Conservation (phyloP, 2,113 vertebrate species). For the Lucifuga dentata region DNA sequence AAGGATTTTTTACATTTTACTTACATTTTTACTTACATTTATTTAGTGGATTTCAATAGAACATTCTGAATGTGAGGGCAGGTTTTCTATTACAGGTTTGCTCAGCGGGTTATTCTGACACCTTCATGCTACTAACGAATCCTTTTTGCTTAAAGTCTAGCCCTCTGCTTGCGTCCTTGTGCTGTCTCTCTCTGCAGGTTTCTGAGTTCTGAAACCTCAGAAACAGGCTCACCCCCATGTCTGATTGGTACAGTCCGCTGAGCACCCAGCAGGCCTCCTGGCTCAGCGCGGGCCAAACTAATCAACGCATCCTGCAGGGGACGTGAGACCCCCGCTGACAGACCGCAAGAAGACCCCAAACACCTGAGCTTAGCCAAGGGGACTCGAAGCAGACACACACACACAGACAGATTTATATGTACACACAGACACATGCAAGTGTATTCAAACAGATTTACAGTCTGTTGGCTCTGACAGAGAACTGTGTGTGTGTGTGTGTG, state of each 20-base stretch:
- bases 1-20: no score
- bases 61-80: no score
- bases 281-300: conserved; percentile 73
- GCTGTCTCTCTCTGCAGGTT: conserved; percentile 32
- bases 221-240: conserved; percentile 33
- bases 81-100: no score
- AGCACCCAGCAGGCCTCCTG: conserved; percentile 51
- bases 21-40: no score
- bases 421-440: conserved; percentile 10
- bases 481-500: conserved; percentile 3
- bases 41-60: no score
- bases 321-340: conserved; percentile 49
- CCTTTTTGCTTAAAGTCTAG: background rate
- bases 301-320: conserved; percentile 79
- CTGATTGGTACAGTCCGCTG: conserved; percentile 60
- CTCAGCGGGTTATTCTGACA: no score
- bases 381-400: conserved; percentile 25
- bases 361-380: conserved; percentile 59
- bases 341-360: conserved; percentile 49
- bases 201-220: conserved; percentile 37
- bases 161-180: conserved; percentile 30
- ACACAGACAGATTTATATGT: background rate
- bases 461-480: conserved; percentile 27
- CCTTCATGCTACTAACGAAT: background rate
- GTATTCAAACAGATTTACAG: conserved; percentile 11